Evolutionary conservation across 2,888 invertebrate genomes (phyloP).

Genomic region (Oligia fasciuncula): DNA sequence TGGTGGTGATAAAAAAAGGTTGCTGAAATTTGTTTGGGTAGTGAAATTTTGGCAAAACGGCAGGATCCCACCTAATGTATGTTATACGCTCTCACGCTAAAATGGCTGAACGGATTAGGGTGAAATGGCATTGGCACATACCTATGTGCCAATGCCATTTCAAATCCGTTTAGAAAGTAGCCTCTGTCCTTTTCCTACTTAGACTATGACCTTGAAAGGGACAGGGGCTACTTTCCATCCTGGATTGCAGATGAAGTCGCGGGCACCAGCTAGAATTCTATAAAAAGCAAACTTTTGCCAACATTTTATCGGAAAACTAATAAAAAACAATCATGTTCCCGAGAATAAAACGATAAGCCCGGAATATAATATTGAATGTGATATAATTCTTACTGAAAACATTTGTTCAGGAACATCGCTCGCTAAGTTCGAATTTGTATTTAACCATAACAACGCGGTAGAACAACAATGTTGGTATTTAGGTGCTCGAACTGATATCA

Average conservation of each 20-base stretch:
- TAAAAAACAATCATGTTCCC: conserved; percentile 24
- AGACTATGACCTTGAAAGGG: neutral
- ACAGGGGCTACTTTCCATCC: neutral
- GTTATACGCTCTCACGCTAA: neutral
- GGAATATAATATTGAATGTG: conserved; percentile 26
- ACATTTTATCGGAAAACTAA: conserved; percentile 7
- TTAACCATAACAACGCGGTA: conserved; percentile 56
- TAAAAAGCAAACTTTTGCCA: conserved; percentile 17
- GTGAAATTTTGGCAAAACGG: too few relatives aligned
- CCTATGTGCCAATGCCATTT: too few relatives aligned
- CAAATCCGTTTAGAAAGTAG: too few relatives aligned
- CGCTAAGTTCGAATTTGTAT: conserved; percentile 39
- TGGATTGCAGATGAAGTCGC: neutral
- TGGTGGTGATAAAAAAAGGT: too few relatives aligned
- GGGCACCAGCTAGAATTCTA: neutral
- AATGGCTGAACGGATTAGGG: neutral
- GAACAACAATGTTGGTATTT: conserved; percentile 68
- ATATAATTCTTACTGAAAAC: conserved; percentile 42
- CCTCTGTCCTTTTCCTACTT: too few relatives aligned
- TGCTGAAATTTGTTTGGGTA: too few relatives aligned
- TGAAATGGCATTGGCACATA: neutral
- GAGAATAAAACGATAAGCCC: conserved; percentile 30
- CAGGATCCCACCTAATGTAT: too few relatives aligned
- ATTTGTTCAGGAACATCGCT: conserved; percentile 47
- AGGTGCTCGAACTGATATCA: conserved; percentile 65